phyloP scores from a whole-genome alignment of 2,797 vertebrate genomes.

The Salarias fasciatus region DNA sequence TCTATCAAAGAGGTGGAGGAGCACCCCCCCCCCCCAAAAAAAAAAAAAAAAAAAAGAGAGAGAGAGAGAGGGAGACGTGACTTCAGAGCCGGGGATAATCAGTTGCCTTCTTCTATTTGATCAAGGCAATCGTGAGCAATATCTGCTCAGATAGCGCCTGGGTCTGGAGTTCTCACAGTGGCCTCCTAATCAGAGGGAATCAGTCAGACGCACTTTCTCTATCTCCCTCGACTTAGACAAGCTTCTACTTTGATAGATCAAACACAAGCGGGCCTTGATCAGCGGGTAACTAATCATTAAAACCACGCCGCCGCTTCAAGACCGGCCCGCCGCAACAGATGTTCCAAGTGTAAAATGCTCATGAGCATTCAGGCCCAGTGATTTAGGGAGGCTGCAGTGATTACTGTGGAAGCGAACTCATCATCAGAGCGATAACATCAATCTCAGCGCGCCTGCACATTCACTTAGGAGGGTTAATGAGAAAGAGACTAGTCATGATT shows the following conservation, averaged over 20 bases:
- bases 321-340: conserved; percentile 59
- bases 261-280: conserved; percentile 72
- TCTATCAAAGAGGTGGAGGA: not conserved
- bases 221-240: conserved; percentile 53
- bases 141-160: conserved; percentile 28
- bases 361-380: conserved; percentile 59
- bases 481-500: conserved; percentile 24
- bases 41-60: too few species aligned
- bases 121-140: conserved; percentile 15
- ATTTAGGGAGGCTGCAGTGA: conserved; percentile 44
- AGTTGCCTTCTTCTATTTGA: conserved; percentile 28
- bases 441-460: conserved; percentile 17
- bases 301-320: conserved; percentile 45
- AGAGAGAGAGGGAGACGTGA: not conserved
- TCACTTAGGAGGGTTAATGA: conserved; percentile 47
- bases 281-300: conserved; percentile 66
- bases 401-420: conserved; percentile 46
- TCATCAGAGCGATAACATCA: conserved; percentile 51
- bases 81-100: conserved; percentile 19
- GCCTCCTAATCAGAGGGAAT: conserved; percentile 50
- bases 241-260: conserved; percentile 71
- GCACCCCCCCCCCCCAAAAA: not conserved
- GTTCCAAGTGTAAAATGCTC: conserved; percentile 63
- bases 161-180: conserved; percentile 32
- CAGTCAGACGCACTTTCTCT: conserved; percentile 37